These are phyloP conservation scores for Vanessa cardui DNA, from an alignment of 2,888 invertebrate genomes.

Conservation along the genomic window DNA sequence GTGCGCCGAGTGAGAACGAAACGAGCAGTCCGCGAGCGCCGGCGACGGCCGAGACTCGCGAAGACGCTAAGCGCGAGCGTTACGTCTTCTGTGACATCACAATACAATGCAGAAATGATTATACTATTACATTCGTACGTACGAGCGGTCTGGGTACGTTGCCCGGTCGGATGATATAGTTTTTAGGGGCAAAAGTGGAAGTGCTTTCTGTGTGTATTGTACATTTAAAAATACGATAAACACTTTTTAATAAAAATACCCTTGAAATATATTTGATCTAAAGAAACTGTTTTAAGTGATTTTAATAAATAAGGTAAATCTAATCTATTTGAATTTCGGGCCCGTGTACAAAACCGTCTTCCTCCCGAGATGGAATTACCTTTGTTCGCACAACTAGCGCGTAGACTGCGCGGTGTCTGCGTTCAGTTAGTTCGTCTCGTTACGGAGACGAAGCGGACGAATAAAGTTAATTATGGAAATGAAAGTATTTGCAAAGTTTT, in stretches of 20 bases:
- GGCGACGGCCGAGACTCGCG: neutral
- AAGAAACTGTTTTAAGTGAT: neutral
- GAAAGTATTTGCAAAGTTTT: constrained; percentile 23
- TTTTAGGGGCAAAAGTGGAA: too few relatives aligned
- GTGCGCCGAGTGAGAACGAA: neutral
- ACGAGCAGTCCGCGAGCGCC: neutral
- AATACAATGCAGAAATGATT: neutral
- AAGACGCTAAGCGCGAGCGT: neutral
- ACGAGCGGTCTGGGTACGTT: too few relatives aligned
- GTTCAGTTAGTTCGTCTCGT: constrained; percentile 8
- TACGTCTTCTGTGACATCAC: neutral
- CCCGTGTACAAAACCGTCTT: neutral
- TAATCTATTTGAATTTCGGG: constrained; percentile 8
- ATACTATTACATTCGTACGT: too few relatives aligned
- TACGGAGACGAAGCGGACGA: constrained; percentile 5
- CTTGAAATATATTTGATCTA: neutral
- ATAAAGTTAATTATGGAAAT: constrained; percentile 25
- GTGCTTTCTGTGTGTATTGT: too few relatives aligned
- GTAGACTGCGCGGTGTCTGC: constrained; percentile 1
- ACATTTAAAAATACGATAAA: too few relatives aligned
- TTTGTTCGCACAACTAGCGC: constrained; percentile 3
- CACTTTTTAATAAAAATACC: too few relatives aligned
- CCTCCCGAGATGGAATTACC: constrained; percentile 3
- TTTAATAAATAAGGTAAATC: neutral
- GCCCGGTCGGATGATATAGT: too few relatives aligned